A percentile compares a stretch with the other conserved stretches of the same genome.
Conservation (phyloP, 2,113 vertebrate genomes). For the Osmerus mordax region DNA sequence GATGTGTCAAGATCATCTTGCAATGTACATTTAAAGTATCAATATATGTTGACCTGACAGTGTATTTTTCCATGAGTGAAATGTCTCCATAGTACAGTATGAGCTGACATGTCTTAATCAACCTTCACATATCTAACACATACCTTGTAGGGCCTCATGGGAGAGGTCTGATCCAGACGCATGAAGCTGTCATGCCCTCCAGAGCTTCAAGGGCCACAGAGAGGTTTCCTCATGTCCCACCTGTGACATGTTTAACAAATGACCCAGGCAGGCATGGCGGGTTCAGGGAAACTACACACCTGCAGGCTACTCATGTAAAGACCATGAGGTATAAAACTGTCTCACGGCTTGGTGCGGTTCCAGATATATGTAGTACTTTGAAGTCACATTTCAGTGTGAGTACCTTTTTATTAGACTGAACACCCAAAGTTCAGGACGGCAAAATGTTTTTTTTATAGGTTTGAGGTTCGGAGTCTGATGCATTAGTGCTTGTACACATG, state of each 20-base stretch:
- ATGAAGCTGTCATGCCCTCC: constrained; percentile 37
- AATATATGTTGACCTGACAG: not conserved
- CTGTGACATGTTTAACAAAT: constrained; percentile 46
- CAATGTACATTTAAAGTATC: not conserved
- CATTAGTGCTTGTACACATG: constrained; percentile 11
- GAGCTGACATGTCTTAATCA: constrained; percentile 43
- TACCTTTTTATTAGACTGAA: constrained; percentile 8
- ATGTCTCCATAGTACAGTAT: constrained; percentile 28
- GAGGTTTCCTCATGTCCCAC: constrained; percentile 20
- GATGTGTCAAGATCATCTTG: too few species aligned
- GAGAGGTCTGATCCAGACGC: not conserved
- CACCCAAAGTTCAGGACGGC: constrained; percentile 11
- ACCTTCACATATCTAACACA: constrained; percentile 37
- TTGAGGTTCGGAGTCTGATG: not conserved
- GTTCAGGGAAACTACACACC: constrained; percentile 43
- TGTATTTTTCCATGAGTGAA: not conserved
- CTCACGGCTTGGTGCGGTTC: constrained; percentile 3
- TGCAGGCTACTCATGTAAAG: constrained; percentile 22
- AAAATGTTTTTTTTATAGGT: not conserved
- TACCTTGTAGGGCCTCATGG: constrained; percentile 29
- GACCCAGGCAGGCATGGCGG: constrained; percentile 19
- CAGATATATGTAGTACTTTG: constrained; percentile 27
- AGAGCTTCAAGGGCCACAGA: constrained; percentile 38
- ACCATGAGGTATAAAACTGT: constrained; percentile 25
- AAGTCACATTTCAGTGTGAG: constrained; percentile 16